Percentiles rank a stretch among this genome's conserved stretches.
Conservation (phyloP, 2,797 vertebrate genomes). For the Chanos chanos region DNA sequence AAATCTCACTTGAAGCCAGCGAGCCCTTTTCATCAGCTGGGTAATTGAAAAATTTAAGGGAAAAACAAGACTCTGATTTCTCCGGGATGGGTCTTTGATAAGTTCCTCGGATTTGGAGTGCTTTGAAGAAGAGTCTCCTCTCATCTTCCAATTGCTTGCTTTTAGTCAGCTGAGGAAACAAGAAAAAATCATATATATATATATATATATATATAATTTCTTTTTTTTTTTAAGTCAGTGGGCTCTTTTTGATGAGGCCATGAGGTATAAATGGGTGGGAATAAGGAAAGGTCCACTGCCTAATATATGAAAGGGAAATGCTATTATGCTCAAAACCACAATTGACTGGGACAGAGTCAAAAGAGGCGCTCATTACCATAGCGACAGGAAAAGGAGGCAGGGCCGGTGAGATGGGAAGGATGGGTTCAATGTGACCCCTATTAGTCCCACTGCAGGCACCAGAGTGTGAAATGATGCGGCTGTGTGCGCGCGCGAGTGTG, state of each 20-base stretch:
- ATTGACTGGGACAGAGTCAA: slow-evolving; percentile 7
- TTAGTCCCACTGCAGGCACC: slow-evolving; percentile 60
- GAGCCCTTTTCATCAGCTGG: slow-evolving; percentile 24
- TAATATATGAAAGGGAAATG: neutral
- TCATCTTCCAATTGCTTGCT: slow-evolving; percentile 22
- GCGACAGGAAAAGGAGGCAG: neutral
- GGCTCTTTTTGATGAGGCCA: neutral
- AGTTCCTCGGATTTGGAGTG: slow-evolving; percentile 23
- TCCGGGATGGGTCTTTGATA: slow-evolving; percentile 33
- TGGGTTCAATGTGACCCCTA: slow-evolving; percentile 70
- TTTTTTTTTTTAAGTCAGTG: neutral
- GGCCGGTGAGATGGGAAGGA: slow-evolving; percentile 4
- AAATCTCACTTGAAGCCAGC: neutral
- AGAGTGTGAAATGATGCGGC: slow-evolving; percentile 69
- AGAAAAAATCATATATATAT: too few relatives aligned
- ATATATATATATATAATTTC: neutral
- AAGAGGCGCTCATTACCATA: slow-evolving; percentile 15
- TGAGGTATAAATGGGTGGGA: neutral
- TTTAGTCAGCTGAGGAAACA: too few relatives aligned
- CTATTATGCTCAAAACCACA: neutral
- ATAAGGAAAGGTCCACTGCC: neutral
- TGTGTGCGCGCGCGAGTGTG: slow-evolving; percentile 4
- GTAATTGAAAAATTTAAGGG: slow-evolving; percentile 35
- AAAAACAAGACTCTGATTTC: slow-evolving; percentile 31
- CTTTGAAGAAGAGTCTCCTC: slow-evolving; percentile 29